Percentiles rank a stretch among this genome's conserved stretches.
Conservation (phyloP, 2,797 vertebrate species). For the Tadarida brasiliensis region DNA sequence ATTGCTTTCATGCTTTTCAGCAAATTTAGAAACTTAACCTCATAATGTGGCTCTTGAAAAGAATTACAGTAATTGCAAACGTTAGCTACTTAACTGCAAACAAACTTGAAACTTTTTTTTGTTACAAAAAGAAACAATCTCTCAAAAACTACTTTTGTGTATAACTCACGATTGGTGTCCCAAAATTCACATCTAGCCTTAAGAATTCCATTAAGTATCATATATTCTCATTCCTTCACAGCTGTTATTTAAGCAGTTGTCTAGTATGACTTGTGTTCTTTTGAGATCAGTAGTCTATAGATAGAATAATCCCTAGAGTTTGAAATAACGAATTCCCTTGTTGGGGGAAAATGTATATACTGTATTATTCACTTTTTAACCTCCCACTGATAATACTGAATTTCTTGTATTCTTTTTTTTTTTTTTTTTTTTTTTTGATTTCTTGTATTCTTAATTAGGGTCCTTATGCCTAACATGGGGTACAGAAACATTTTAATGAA, state of each 20-base stretch:
- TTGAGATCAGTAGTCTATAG: constrained; percentile 82
- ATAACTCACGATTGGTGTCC: constrained; percentile 31
- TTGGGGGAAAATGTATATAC: neutral
- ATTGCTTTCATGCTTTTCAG: constrained; percentile 42
- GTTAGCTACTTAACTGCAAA: neutral
- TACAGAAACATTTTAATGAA: constrained; percentile 55
- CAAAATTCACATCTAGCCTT: constrained; percentile 53
- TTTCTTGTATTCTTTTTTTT: constrained; percentile 5
- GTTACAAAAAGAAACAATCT: constrained; percentile 51
- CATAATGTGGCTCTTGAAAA: constrained; percentile 14
- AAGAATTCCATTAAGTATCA: constrained; percentile 58
- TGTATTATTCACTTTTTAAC: neutral
- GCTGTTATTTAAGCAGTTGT: constrained; percentile 86
- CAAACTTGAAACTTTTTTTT: constrained; percentile 56
- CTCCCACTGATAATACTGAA: neutral
- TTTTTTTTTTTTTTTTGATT: too few species aligned
- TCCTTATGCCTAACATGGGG: constrained; percentile 26
- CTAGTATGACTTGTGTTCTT: constrained; percentile 74
- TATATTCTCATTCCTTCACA: constrained; percentile 78
- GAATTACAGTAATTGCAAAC: constrained; percentile 34
- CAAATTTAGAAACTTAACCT: constrained; percentile 56
- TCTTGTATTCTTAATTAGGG: neutral
- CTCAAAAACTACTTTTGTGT: constrained; percentile 31
- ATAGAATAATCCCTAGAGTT: constrained; percentile 68
- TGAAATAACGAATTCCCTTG: constrained; percentile 43